These are phyloP conservation scores for Mohoua ochrocephala DNA, from an alignment of 2,113 vertebrate genomes.

Conservation along the genomic window DNA sequence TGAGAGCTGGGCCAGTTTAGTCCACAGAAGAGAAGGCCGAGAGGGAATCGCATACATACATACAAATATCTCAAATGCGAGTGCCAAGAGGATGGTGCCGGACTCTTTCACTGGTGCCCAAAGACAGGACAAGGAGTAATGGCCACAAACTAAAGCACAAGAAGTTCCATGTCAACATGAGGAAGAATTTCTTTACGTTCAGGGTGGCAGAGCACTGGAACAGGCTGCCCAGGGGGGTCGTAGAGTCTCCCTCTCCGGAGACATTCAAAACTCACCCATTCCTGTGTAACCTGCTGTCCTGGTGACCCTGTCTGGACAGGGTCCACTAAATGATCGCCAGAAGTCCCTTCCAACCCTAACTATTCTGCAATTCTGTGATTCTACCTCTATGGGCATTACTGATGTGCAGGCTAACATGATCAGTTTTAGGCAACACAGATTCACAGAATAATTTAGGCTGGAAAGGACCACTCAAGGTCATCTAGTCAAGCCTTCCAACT, in stretches of 20 bases:
- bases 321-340: too few relatives aligned
- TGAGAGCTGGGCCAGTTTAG: not conserved
- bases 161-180: fast-evolving
- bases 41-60: not conserved
- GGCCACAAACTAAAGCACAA: not conserved
- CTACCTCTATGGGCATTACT: not conserved
- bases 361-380: not conserved
- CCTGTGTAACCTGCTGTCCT: not conserved
- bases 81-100: not conserved
- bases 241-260: not conserved
- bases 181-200: not conserved
- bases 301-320: not conserved
- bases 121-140: not conserved
- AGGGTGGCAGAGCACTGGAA: not conserved
- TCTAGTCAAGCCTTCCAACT: not conserved
- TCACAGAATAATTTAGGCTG: not conserved
- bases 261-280: not conserved
- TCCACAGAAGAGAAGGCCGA: not conserved
- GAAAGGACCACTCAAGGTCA: not conserved
- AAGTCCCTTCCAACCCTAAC: not conserved
- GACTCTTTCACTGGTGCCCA: not conserved
- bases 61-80: not conserved
- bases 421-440: not conserved
- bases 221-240: not conserved
- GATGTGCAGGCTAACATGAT: not conserved